Base-by-base conservation (phyloP, 2,113 vertebrate species). In the Toxostoma redivivum region DNA sequence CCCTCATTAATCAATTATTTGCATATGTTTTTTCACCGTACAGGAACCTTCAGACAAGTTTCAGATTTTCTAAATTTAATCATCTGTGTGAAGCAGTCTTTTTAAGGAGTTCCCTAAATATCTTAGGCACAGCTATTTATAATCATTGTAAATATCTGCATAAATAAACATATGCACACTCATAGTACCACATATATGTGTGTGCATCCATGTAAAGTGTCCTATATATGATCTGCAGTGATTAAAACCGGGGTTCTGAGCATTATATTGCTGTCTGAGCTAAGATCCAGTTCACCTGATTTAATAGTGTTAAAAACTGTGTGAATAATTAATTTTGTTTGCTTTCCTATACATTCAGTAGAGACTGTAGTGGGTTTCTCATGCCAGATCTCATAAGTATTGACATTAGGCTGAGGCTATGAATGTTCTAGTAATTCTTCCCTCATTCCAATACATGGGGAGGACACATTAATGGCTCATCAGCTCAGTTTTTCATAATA, bases 131-230 rank as follows among this genome's bases (percentile, higher is more conserved):
- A 47, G 48, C 56, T 8, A 24, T 37, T 77, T 54, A 19, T 30
- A 54, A 73, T 22, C 5, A n/a, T 5, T 35, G 19, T 20, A 65
- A 74, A 51, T 35, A 7, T 37, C 9, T 77, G 2, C 18, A 58
- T n/a, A 40, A 73, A 31, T 15, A 60, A 5, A 21, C 15, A 20
- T 5, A 37, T 21, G 30, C 20, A 69, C 4, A 67, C 4, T 33
- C 2, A 9, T 8, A 0, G 22, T 2, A 23, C 8, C 5, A 25
- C 0, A 1, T 56, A 1, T 20, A 0, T 33, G 0, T 19, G 9
- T 61, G 13, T 60, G 12, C 19, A 15, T 31, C 15, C 17, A 11
- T 47, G 8, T 38, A 37, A 60, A 83, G 3, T 35, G 13, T 61
- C 11, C 6, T 18, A 5, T 37, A 21, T 35, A 9, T 10, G 11